Percentiles rank a stretch among this genome's conserved stretches.
These are phyloP conservation scores for Euthynnus affinis DNA, from an alignment of 2,797 vertebrate genomes.

Conservation along the genomic window DNA sequence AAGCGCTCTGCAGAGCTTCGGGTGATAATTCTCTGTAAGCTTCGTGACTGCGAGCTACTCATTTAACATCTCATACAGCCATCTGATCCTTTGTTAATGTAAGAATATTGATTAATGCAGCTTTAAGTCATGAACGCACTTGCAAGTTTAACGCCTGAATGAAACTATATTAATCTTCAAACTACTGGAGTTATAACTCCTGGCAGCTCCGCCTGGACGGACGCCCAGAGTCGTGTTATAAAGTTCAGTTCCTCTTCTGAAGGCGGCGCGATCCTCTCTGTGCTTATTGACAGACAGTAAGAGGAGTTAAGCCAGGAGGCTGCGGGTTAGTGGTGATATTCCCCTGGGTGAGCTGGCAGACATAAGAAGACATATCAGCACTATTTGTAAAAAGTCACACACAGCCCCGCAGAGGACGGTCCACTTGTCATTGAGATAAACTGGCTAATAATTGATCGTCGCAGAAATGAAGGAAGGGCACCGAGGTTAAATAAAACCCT, in stretches of 20 bases:
- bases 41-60: too few relatives aligned
- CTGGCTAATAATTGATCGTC: slow-evolving; percentile 63
- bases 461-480: slow-evolving; percentile 52
- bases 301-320: slow-evolving; percentile 62
- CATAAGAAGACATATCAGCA: slow-evolving; percentile 71
- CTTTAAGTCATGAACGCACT: not conserved
- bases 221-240: not conserved
- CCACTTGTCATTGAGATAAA: slow-evolving; percentile 68
- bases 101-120: not conserved
- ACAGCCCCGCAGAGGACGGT: slow-evolving; percentile 51
- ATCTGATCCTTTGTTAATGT: too few relatives aligned
- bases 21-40: not conserved
- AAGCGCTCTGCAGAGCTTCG: not conserved
- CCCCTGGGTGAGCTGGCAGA: slow-evolving; percentile 56
- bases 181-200: not conserved
- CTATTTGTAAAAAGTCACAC: slow-evolving; percentile 80
- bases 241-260: slow-evolving; percentile 4
- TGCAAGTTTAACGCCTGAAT: not conserved
- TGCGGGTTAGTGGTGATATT: slow-evolving; percentile 24
- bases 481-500: slow-evolving; percentile 48
- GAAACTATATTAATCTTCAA: not conserved
- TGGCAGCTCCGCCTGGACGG: not conserved
- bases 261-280: slow-evolving; percentile 23
- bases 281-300: slow-evolving; percentile 49
- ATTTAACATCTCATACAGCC: not conserved